Evolutionary conservation across 2,797 vertebrate species (phyloP).

Genomic region (Staurois parvus): DNA sequence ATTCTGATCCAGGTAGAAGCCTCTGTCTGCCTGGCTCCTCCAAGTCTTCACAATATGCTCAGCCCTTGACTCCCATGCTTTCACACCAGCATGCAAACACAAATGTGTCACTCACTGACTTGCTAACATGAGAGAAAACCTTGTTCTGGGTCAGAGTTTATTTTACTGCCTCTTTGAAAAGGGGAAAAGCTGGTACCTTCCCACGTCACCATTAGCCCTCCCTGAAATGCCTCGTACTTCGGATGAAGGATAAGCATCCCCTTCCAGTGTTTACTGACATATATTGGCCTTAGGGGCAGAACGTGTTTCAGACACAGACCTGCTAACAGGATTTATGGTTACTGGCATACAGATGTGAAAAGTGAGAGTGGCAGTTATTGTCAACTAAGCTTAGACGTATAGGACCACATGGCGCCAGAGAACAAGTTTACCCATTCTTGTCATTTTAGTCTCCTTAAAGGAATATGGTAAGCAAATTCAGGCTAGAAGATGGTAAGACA

Average conservation of each 20-base stretch:
- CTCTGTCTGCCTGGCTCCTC: slow-evolving; percentile 33
- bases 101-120: slow-evolving; percentile 35
- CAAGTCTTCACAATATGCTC: slow-evolving; percentile 14
- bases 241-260: slow-evolving; percentile 23
- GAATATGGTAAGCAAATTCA: too few relatives aligned
- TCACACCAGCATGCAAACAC: slow-evolving; percentile 32
- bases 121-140: slow-evolving; percentile 54
- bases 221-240: slow-evolving; percentile 41
- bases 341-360: slow-evolving; percentile 44
- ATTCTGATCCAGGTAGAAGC: background rate
- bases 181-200: slow-evolving; percentile 27
- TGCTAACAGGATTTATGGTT: slow-evolving; percentile 51
- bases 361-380: background rate
- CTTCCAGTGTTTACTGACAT: slow-evolving; percentile 39
- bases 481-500: too few relatives aligned
- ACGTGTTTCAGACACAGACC: slow-evolving; percentile 13
- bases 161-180: slow-evolving; percentile 42
- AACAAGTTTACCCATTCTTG: slow-evolving; percentile 27
- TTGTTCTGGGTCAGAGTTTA: slow-evolving; percentile 49
- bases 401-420: slow-evolving; percentile 13
- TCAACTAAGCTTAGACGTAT: background rate
- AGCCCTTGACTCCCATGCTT: background rate
- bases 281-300: slow-evolving; percentile 21
- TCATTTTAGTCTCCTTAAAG: slow-evolving; percentile 1
- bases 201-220: slow-evolving; percentile 42